Evolutionary conservation across 2,888 invertebrate genomes (phyloP).

Genomic region (Dorcus parallelipipedus): DNA sequence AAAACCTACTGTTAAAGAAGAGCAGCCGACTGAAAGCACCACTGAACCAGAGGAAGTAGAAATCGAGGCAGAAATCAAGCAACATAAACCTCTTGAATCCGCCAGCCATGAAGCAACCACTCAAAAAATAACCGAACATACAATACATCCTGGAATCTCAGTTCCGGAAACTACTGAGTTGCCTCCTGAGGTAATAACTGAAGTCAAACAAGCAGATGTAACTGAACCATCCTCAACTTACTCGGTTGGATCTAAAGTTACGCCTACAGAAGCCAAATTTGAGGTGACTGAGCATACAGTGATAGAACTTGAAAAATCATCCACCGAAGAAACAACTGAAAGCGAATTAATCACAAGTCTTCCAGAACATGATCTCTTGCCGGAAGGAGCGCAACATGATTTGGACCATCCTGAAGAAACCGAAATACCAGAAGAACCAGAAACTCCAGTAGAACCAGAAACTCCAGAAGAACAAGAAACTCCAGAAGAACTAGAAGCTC

Average conservation of each 20-base stretch:
- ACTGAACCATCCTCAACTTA: conserved; percentile 6
- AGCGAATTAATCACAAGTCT: neutral
- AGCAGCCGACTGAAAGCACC: neutral
- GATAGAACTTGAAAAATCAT: conserved; percentile 9
- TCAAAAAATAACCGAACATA: too few species aligned
- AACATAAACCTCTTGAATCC: too few species aligned
- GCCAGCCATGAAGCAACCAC: too few species aligned
- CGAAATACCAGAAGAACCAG: conserved; percentile 22
- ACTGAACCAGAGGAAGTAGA: conserved; percentile 13
- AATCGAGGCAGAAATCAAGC: neutral
- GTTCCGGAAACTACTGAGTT: too few species aligned
- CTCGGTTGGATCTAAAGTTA: conserved; percentile 1
- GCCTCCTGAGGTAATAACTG: neutral
- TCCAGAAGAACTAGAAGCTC: neutral
- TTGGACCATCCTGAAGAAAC: conserved; percentile 27
- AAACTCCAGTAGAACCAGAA: conserved; percentile 13
- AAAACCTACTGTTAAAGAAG: neutral
- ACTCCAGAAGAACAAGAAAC: neutral
- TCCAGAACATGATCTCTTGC: neutral
- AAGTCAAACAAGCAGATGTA: neutral
- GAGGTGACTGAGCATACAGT: conserved; percentile 6
- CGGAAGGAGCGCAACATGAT: conserved; percentile 19
- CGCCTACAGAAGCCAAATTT: conserved; percentile 8
- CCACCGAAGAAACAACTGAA: neutral
- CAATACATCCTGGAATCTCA: too few species aligned